These are phyloP conservation scores for Ammodytes dubius DNA, from an alignment of 2,113 vertebrate species.

Conservation along the genomic window DNA sequence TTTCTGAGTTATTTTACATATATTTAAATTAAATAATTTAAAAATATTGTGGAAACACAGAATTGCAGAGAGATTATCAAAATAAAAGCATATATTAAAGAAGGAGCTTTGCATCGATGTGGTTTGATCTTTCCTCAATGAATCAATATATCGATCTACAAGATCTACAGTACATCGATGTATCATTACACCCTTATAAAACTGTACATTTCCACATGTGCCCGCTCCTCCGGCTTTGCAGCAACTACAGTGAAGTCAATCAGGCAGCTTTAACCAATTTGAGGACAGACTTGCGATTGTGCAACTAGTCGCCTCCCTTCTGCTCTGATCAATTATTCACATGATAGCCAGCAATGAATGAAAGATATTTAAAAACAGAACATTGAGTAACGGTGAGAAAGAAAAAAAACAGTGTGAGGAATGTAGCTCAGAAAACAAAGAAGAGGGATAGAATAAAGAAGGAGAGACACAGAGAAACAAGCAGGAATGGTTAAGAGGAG, in stretches of 20 bases:
- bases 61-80: no score
- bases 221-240: slow-evolving; percentile 29
- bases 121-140: no score
- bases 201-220: no score
- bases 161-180: no score
- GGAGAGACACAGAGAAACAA: slow-evolving; percentile 63
- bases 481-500: slow-evolving; percentile 64
- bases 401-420: slow-evolving; percentile 12
- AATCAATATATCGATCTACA: no score
- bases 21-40: no score
- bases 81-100: no score
- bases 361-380: slow-evolving; percentile 18
- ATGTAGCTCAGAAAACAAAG: slow-evolving; percentile 26
- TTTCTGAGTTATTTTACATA: no score
- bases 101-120: no score
- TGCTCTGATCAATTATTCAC: slow-evolving; percentile 67
- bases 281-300: slow-evolving; percentile 33
- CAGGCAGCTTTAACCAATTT: slow-evolving; percentile 48
- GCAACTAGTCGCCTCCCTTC: slow-evolving; percentile 49
- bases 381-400: slow-evolving; percentile 6
- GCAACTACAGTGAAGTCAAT: slow-evolving; percentile 43
- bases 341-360: slow-evolving; percentile 44
- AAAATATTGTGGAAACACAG: no score
- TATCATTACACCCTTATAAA: no score
- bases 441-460: slow-evolving; percentile 54